Evolutionary conservation across 2,888 invertebrate genomes (phyloP).

Genomic region (Zaprionus obscuricornis): DNA sequence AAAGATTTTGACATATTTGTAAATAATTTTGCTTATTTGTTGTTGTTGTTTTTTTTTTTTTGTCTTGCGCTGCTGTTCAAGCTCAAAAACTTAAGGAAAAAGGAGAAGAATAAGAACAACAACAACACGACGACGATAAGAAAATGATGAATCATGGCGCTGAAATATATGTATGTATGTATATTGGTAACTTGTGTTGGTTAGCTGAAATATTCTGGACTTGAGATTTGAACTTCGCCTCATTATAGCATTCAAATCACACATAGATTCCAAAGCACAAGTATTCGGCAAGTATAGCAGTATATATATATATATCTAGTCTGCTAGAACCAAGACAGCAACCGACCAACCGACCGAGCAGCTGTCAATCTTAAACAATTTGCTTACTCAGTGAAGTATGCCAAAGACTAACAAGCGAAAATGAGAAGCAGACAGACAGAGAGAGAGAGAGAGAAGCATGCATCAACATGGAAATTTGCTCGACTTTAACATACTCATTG

Average conservation of each 20-base stretch:
- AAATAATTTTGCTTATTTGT: too few relatives aligned
- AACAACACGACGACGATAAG: constrained; percentile 1
- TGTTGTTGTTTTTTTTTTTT: too few relatives aligned
- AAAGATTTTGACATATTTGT: too few relatives aligned
- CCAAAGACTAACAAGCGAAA: constrained; percentile 58
- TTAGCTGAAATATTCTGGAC: not conserved
- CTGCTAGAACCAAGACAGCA: too few relatives aligned
- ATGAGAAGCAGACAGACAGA: constrained; percentile 34
- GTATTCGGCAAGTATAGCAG: not conserved
- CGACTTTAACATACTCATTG: too few relatives aligned
- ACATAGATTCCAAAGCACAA: constrained; percentile 35
- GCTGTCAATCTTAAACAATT: constrained; percentile 72
- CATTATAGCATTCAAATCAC: constrained; percentile 56
- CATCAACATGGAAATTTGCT: too few relatives aligned
- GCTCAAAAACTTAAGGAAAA: too few relatives aligned
- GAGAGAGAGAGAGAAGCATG: too few relatives aligned
- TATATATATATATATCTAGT: constrained; percentile 8
- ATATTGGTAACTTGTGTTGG: constrained; percentile 39
- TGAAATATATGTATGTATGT: too few relatives aligned
- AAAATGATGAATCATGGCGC: constrained; percentile 44
- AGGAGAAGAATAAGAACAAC: too few relatives aligned
- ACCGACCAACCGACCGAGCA: constrained; percentile 32
- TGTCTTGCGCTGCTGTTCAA: too few relatives aligned
- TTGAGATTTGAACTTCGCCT: constrained; percentile 3
- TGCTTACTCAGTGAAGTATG: constrained; percentile 70